Base-by-base conservation (phyloP, 1,140 invertebrate species). In the Epicauta chinensis region DNA sequence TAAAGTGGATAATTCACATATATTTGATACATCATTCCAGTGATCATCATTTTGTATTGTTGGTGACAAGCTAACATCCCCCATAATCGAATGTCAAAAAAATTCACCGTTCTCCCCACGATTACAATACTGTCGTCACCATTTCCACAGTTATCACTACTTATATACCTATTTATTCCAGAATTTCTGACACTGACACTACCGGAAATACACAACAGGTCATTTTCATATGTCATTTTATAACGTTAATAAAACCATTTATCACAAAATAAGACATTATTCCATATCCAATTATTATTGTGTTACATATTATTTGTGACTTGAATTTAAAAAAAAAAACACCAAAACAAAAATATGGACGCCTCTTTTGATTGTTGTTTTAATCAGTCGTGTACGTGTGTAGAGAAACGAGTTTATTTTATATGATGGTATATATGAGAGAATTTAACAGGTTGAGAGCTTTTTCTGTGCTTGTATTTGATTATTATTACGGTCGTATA, bases 211-310 rank as follows among this genome's bases (percentile, higher is more conserved):
- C 16, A 39, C 38, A 50, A 51, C 49, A 41, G 50, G 50, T 52
- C 50, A 52, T 52, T 52, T 44, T 44, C 40, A 45, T 43, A 43
- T 52, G 50, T 52, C 50, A 52, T 36, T 52, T 45, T 16, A 38
- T 38, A 23, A 16, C n/a, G 29, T 29, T 34, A 14, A n/a, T 12
- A 14, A 36, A 38, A 37, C 31, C 45, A 47, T 47, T 13, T 17
- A 47, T 47, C 45, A 47, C 16, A 16, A 30, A 23, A 23, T 7
- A 23, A 23, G 23, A 23, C 4, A n/a, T n/a, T n/a, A n/a, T n/a
- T n/a, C n/a, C n/a, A n/a, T n/a, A 7, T 23, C 23, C 23, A 23
- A 23, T 23, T 23, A n/a, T n/a, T n/a, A n/a, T n/a, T n/a, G n/a
- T n/a, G n/a, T n/a, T n/a, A n/a, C n/a, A n/a, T n/a, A n/a, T n/a